Conservation (phyloP, 2,113 vertebrate genomes). For the Vulpes lagopus region DNA sequence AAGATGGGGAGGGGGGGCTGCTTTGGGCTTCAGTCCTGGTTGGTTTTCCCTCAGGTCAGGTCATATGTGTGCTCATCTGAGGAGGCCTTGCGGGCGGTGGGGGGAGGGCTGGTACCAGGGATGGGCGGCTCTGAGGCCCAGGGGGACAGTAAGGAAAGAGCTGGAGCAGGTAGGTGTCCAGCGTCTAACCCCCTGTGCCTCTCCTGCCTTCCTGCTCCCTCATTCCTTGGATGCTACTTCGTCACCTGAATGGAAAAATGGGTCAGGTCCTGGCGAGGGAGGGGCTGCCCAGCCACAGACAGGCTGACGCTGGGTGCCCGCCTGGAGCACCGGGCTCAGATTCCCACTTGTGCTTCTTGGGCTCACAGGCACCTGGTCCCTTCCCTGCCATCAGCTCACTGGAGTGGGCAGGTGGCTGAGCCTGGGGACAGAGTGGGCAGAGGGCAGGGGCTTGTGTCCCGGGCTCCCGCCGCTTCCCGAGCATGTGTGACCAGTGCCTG, state of each 20-base stretch:
- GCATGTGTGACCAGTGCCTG: conserved; percentile 81
- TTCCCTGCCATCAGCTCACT: not conserved
- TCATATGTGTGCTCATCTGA: not conserved
- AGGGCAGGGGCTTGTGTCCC: not conserved
- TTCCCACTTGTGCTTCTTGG: conserved; percentile 48
- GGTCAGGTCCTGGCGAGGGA: conserved; percentile 72
- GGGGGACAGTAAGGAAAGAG: not conserved
- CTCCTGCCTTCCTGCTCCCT: not conserved
- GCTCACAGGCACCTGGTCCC: not conserved
- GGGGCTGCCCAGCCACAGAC: conserved; percentile 3
- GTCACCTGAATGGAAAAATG: conserved; percentile 71
- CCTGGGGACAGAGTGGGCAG: not conserved
- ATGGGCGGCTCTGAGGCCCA: not conserved
- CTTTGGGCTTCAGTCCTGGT: not conserved
- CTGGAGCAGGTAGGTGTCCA: not conserved
- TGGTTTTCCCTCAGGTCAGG: not conserved
- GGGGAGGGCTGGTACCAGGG: not conserved
- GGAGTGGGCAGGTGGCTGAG: not conserved
- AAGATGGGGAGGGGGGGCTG: not conserved
- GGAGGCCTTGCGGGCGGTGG: not conserved
- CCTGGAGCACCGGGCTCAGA: conserved; percentile 50
- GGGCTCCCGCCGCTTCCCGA: not conserved
- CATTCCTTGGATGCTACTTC: conserved; percentile 47
- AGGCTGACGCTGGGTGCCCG: not conserved
- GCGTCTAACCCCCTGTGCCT: not conserved